Base-by-base conservation (phyloP, 2,888 invertebrate species). In the Rosalia funebris region DNA sequence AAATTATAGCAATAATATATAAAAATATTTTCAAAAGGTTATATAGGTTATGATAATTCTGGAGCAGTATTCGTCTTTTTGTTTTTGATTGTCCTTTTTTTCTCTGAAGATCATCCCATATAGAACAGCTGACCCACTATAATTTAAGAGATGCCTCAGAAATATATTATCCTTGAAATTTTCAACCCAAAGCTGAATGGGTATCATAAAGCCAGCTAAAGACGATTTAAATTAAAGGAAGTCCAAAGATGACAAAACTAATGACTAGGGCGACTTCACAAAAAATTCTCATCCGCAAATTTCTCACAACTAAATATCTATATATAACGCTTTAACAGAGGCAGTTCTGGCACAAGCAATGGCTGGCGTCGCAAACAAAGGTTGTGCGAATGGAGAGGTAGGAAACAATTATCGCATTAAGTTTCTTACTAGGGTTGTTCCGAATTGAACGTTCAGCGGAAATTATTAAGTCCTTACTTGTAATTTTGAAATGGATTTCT, bases 321-420 rank as follows among this genome's bases (percentile, higher is more conserved):
- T 41, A 41, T 19, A 41, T 41, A 16, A 44, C 44, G 19, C 20
- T 12, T 20, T 25, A 44, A 44, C 25, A 11, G 14, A 44, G 20
- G 19, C 25, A 25, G 9, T 44, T 44, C 20, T 44, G 25, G 11
- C 41, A 41, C 41, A 41, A 44, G 20, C 25, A 44, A 44, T 44
- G 14, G 25, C 11, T 11, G 20, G 11, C 11, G 14, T 25, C n/a
- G 19, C n/a, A 20, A 44, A 44, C 34, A 34, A 34, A 34, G 34
- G 10, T 11, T n/a, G 2, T 34, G 34, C 11, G 34, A n/a, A 25
- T 25, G 4, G 25, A 7, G 25, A 2, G 3, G 34, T 34, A 34
- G 34, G 11, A 34, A 34, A 5, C 34, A 34, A 5, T 7, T 25
- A 25, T 25, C 7, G 7, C 25, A 25, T 25, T 25, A 25, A 25